These are phyloP conservation scores for Teleogryllus occipitalis DNA, from an alignment of 1,140 invertebrate species.

Conservation along the genomic window DNA sequence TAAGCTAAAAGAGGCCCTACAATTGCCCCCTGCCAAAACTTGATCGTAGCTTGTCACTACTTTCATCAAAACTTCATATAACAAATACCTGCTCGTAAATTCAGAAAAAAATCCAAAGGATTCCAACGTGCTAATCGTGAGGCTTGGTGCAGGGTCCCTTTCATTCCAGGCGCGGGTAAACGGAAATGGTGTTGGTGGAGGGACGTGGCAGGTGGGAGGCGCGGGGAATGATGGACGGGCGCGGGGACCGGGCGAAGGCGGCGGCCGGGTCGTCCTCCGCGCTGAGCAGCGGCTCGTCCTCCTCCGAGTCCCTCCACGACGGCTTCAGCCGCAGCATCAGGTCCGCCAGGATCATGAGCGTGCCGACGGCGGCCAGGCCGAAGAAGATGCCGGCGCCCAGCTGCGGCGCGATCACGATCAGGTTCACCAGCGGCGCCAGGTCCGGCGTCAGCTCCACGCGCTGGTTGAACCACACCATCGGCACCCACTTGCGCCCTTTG, in stretches of 20 bases:
- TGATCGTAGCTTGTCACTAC: too few species aligned
- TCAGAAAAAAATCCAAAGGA: too few species aligned
- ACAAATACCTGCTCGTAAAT: too few species aligned
- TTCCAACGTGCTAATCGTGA: too few species aligned
- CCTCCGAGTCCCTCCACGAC: background rate
- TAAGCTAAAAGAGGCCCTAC: too few species aligned
- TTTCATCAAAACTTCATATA: too few species aligned
- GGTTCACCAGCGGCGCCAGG: conserved; percentile 34
- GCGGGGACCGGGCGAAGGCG: background rate
- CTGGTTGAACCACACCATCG: conserved; percentile 69
- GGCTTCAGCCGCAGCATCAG: background rate
- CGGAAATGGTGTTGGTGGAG: too few species aligned
- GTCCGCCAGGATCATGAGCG: background rate
- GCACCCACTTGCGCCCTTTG: conserved; percentile 55
- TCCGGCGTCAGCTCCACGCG: conserved; percentile 49
- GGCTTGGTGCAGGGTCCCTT: too few species aligned
- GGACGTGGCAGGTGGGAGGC: too few species aligned
- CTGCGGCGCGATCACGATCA: conserved; percentile 31
- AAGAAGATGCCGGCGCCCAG: conserved; percentile 30
- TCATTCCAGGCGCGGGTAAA: too few species aligned
- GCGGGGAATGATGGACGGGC: background rate
- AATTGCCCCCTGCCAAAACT: too few species aligned
- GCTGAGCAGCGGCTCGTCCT: background rate
- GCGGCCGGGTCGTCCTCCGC: background rate
- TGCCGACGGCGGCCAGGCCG: background rate